These are phyloP conservation scores for Acanthopagrus latus DNA, from an alignment of 2,797 vertebrate species.

Conservation along the genomic window DNA sequence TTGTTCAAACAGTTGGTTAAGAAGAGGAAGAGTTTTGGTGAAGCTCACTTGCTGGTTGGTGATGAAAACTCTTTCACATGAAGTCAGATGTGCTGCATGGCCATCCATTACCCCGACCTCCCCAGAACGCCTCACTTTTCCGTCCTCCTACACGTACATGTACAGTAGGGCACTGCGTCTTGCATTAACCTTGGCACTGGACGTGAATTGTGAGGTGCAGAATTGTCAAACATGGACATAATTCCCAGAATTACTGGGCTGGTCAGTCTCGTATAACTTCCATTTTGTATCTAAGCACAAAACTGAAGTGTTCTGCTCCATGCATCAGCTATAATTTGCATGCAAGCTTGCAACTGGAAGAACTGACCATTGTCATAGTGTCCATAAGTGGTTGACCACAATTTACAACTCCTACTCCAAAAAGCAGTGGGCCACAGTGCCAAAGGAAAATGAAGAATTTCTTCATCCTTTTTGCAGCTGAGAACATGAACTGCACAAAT, in stretches of 20 bases:
- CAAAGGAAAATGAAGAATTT: slow-evolving; percentile 11
- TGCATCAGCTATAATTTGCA: slow-evolving; percentile 24
- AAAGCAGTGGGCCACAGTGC: slow-evolving; percentile 1
- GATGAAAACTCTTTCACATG: neutral
- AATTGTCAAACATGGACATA: neutral
- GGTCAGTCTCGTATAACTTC: neutral
- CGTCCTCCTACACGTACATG: neutral
- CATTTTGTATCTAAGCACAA: neutral
- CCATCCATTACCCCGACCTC: neutral
- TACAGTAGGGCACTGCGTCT: too few species aligned
- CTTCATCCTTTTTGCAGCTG: slow-evolving; percentile 30
- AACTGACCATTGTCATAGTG: slow-evolving; percentile 13
- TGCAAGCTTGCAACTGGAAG: slow-evolving; percentile 31
- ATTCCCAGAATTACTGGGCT: neutral
- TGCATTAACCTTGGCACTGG: neutral
- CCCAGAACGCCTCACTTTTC: neutral
- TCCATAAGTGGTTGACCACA: slow-evolving; percentile 38
- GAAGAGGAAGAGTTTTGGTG: neutral
- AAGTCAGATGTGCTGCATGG: neutral
- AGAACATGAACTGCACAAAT: slow-evolving; percentile 4
- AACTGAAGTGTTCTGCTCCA: slow-evolving; percentile 16
- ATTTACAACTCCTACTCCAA: slow-evolving; percentile 34
- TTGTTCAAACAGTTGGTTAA: neutral
- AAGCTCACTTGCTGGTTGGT: neutral
- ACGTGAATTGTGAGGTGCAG: neutral